These are phyloP conservation scores for Agelas oroides DNA, from an alignment of 37 sponge, comb jelly and placozoan species.

Conservation along the genomic window DNA sequence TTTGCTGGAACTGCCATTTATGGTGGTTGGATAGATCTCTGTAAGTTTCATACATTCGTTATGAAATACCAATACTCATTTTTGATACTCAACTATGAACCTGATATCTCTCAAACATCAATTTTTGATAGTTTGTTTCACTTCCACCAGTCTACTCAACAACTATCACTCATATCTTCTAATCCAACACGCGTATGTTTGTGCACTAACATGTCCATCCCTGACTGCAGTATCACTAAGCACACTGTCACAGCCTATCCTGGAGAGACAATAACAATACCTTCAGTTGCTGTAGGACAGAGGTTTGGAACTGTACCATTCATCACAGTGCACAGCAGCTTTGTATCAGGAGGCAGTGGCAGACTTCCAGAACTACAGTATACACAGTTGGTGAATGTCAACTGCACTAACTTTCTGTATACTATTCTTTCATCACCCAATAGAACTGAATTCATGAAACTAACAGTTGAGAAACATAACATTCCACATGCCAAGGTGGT, in stretches of 20 bases:
- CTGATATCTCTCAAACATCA: too few relatives aligned
- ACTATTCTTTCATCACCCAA: too few relatives aligned
- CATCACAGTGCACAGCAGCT: too few relatives aligned
- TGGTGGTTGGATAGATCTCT: not conserved
- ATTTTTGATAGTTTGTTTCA: not conserved
- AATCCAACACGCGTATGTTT: not conserved
- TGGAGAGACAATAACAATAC: not conserved
- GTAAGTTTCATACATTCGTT: too few relatives aligned
- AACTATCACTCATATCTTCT: not conserved
- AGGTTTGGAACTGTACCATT: not conserved
- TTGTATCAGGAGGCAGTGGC: too few relatives aligned
- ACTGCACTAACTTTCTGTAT: not conserved
- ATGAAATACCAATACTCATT: too few relatives aligned
- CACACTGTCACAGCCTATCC: not conserved
- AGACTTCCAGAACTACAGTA: too few relatives aligned
- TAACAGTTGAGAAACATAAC: too few relatives aligned
- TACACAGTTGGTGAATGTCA: not conserved
- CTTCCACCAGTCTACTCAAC: not conserved
- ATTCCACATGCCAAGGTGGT: too few relatives aligned
- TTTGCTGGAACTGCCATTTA: not conserved
- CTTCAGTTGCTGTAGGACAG: not conserved
- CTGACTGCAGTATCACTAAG: not conserved
- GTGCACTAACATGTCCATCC: not conserved
- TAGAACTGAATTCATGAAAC: too few relatives aligned
- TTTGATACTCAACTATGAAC: too few relatives aligned